A percentile compares a stretch with the other conserved stretches of the same genome.
These are phyloP conservation scores for Sylvilagus bachmani DNA, from an alignment of 2,113 vertebrate species.

Conservation along the genomic window DNA sequence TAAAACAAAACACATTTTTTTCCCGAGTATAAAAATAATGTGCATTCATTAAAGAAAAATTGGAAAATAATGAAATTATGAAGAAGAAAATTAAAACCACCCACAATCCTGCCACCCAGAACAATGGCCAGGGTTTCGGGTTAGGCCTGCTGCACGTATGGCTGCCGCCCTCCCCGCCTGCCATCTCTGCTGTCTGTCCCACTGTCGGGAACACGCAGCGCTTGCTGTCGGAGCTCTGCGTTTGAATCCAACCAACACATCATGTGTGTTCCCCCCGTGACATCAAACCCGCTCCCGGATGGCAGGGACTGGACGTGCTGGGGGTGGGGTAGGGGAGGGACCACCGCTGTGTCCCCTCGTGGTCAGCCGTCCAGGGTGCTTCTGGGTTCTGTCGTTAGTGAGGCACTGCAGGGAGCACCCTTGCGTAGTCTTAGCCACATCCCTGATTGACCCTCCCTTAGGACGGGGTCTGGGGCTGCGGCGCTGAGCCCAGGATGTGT, in stretches of 20 bases:
- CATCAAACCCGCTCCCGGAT: background rate
- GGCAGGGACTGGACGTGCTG: background rate
- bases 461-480: background rate
- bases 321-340: background rate
- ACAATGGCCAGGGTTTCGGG: conserved; percentile 23
- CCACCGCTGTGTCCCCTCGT: rapidly evolving
- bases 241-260: background rate
- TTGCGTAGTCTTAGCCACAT: rapidly evolving
- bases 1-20: conserved; percentile 76
- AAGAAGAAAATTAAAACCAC: conserved; percentile 82
- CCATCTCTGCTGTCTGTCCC: background rate
- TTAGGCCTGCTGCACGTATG: background rate
- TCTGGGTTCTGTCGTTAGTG: background rate
- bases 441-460: background rate
- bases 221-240: background rate
- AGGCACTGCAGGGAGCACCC: background rate
- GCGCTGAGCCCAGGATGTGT: rapidly evolving
- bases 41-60: conserved; percentile 78
- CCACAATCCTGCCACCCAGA: conserved; percentile 74
- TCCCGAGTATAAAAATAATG: conserved; percentile 76
- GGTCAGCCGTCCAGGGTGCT: background rate
- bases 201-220: background rate
- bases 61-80: conserved; percentile 81
- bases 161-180: rapidly evolving
- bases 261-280: background rate